A percentile compares a stretch with the other conserved stretches of the same genome.
phyloP scores from a whole-genome alignment of 2,113 vertebrate species.

The Xiphorhynchus elegans region DNA sequence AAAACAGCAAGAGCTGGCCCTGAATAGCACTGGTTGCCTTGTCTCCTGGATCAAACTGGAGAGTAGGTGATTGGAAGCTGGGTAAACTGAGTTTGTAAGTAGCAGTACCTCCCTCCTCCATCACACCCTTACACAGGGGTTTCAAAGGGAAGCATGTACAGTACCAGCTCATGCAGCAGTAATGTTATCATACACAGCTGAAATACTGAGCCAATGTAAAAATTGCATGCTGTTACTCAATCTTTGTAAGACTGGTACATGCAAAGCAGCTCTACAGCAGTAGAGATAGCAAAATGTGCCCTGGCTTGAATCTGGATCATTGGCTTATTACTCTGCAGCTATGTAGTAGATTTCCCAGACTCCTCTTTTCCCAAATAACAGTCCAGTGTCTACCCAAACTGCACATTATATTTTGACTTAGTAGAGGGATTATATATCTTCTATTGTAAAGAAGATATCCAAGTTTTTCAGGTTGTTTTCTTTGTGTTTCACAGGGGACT shows the following conservation, averaged over 20 bases:
- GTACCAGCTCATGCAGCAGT: rapidly evolving
- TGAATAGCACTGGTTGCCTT: not conserved
- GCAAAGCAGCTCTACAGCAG: not conserved
- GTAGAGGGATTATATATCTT: not conserved
- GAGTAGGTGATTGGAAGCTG: not conserved
- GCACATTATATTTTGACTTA: not conserved
- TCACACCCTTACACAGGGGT: rapidly evolving
- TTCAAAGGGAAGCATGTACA: not conserved
- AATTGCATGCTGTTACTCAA: not conserved
- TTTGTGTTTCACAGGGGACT: not conserved
- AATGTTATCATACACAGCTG: not conserved
- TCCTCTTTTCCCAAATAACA: not conserved
- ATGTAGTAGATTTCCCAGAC: not conserved
- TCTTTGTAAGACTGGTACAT: not conserved
- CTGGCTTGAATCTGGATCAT: not conserved
- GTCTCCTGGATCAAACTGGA: not conserved
- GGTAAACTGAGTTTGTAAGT: not conserved
- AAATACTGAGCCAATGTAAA: not conserved
- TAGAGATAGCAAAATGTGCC: not conserved
- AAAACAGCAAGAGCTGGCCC: not conserved
- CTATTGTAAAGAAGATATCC: not conserved
- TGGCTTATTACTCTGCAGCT: not conserved
- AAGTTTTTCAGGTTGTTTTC: rapidly evolving
- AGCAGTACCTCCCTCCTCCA: not conserved
- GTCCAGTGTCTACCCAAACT: not conserved